These are phyloP conservation scores for Acanthoscelides obtectus DNA, from an alignment of 2,888 invertebrate genomes.

Conservation along the genomic window DNA sequence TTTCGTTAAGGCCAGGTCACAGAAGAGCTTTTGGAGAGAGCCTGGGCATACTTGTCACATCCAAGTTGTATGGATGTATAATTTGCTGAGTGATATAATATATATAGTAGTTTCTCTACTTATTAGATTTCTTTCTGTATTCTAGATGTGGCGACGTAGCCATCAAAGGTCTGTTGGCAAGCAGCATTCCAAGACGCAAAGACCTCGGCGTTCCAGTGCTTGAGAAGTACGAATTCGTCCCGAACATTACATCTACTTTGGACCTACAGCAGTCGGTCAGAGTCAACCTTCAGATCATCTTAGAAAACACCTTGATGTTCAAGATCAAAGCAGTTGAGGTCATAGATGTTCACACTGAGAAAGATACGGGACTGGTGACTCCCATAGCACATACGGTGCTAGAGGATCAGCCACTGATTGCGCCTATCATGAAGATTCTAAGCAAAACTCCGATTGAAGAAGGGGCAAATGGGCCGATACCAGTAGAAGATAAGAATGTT, in stretches of 20 bases:
- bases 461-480: conserved; percentile 42
- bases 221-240: conserved; percentile 70
- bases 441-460: conserved; percentile 32
- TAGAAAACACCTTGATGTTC: conserved; percentile 58
- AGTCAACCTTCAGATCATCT: conserved; percentile 61
- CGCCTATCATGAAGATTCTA: conserved; percentile 60
- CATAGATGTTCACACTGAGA: conserved; percentile 27
- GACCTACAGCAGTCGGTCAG: conserved; percentile 47
- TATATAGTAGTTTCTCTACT: too few relatives aligned
- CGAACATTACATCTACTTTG: conserved; percentile 48
- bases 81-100: too few relatives aligned
- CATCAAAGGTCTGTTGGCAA: conserved; percentile 71
- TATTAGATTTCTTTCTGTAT: not conserved
- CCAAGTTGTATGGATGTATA: too few relatives aligned
- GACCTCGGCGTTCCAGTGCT: conserved; percentile 70
- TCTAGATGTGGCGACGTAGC: conserved; percentile 69
- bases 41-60: too few relatives aligned
- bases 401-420: conserved; percentile 64
- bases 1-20: too few relatives aligned
- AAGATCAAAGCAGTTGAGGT: conserved; percentile 49
- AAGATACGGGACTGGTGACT: conserved; percentile 49
- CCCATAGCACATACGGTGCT: conserved; percentile 51
- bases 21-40: too few relatives aligned
- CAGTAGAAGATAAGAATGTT: conserved; percentile 59
- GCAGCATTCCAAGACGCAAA: conserved; percentile 64